These are phyloP conservation scores for Yponomeuta sedellus DNA, from an alignment of 2,888 invertebrate species.

Conservation along the genomic window DNA sequence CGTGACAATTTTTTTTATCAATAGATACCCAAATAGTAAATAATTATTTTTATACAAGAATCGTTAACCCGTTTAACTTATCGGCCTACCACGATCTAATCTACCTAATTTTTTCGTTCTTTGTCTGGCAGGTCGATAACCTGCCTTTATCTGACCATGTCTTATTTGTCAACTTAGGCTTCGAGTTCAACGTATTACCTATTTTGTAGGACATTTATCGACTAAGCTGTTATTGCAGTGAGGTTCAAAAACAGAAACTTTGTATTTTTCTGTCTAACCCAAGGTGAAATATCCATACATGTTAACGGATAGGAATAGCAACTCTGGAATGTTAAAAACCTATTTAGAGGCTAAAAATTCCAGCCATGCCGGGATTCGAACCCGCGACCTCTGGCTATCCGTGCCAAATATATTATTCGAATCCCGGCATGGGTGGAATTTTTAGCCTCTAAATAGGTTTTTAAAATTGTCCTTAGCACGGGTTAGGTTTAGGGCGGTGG, in stretches of 20 bases:
- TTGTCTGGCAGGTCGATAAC: slow-evolving; percentile 50
- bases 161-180: slow-evolving; percentile 40
- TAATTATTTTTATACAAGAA: not conserved
- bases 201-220: not conserved
- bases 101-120: slow-evolving; percentile 43
- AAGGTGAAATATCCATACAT: too few relatives aligned
- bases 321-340: not conserved
- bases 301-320: not conserved
- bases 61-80: slow-evolving; percentile 2
- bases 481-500: too few relatives aligned
- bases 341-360: too few relatives aligned
- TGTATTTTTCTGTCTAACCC: too few relatives aligned
- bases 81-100: slow-evolving; percentile 30
- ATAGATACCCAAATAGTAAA: slow-evolving; percentile 1
- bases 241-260: too few relatives aligned
- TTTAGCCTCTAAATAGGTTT: too few relatives aligned
- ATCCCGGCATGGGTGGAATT: too few relatives aligned
- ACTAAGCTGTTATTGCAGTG: too few relatives aligned
- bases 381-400: too few relatives aligned
- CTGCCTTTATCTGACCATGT: slow-evolving; percentile 46
- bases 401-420: too few relatives aligned
- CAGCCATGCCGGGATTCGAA: too few relatives aligned
- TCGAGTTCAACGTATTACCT: not conserved
- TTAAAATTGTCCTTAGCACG: too few relatives aligned
- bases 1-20: slow-evolving; percentile 8